Percentiles rank a stretch among this genome's conserved stretches.
Evolutionary conservation across 2,113 vertebrate species (phyloP).

Genomic region (Zosterops borbonicus): DNA sequence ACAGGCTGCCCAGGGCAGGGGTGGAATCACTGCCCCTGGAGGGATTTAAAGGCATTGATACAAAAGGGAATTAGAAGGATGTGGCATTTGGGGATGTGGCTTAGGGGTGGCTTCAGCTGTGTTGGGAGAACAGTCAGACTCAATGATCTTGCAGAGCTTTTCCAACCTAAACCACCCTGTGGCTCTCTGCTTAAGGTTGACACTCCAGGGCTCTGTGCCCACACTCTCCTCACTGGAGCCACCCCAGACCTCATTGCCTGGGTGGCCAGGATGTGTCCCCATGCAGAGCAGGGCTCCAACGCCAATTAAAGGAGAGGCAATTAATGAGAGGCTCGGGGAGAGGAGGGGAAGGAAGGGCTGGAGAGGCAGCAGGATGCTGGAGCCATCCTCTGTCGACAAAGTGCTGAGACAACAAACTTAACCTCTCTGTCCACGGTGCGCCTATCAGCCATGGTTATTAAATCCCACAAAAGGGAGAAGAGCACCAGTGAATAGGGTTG

Average conservation of each 20-base stretch:
- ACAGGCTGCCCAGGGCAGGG: background rate
- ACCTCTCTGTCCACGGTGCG: conserved; percentile 74
- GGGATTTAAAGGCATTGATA: background rate
- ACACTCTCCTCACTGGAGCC: rapidly evolving
- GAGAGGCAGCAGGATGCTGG: conserved; percentile 49
- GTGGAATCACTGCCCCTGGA: background rate
- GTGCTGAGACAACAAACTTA: conserved; percentile 87
- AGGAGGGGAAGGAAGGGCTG: background rate
- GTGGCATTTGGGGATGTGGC: rapidly evolving
- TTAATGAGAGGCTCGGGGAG: background rate
- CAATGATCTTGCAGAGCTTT: background rate
- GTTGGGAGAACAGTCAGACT: rapidly evolving
- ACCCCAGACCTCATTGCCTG: background rate
- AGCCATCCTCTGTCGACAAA: conserved; percentile 70
- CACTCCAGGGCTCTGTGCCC: background rate
- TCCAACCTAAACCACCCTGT: rapidly evolving
- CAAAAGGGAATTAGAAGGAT: background rate
- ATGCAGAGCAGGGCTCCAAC: background rate
- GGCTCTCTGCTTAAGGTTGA: background rate
- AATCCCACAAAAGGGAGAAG: conserved; percentile 82
- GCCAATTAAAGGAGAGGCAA: rapidly evolving
- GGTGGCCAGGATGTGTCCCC: no score
- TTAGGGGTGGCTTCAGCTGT: background rate
- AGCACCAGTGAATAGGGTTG: conserved; percentile 77
- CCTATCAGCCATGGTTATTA: conserved; percentile 80